phyloP scores from a whole-genome alignment of 1,140 invertebrate species.

The Pentalonia nigronervosa region DNA sequence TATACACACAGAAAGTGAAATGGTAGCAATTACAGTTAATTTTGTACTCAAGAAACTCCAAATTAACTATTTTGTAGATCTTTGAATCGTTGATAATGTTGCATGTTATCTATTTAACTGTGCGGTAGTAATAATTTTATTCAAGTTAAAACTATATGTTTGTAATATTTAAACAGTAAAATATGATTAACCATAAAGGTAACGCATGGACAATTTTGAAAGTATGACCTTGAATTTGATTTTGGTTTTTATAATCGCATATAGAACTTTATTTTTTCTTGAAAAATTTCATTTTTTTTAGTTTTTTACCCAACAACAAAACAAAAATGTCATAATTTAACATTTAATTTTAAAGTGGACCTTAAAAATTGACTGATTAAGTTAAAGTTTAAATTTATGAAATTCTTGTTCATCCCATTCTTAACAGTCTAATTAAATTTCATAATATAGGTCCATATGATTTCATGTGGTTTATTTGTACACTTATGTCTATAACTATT shows the following conservation, averaged over 20 bases:
- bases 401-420: not conserved
- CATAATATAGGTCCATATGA: too few relatives aligned
- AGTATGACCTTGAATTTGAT: not conserved
- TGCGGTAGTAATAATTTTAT: not conserved
- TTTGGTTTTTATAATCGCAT: not conserved
- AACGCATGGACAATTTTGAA: not conserved
- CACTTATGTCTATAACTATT: not conserved
- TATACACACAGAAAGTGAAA: not conserved
- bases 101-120: not conserved
- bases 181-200: not conserved
- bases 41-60: not conserved
- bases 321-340: not conserved
- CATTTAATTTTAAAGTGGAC: not conserved
- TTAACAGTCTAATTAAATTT: too few relatives aligned
- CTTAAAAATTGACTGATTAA: not conserved
- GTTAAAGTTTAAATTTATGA: not conserved
- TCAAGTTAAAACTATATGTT: not conserved
- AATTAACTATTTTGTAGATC: not conserved
- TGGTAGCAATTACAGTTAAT: constrained; percentile 3
- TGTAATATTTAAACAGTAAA: not conserved
- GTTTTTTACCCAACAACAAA: not conserved
- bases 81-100: not conserved
- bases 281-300: not conserved
- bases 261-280: not conserved
- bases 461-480: too few relatives aligned